phyloP scores from a whole-genome alignment of 2,888 invertebrate species.

The Tetragonula carbonaria region DNA sequence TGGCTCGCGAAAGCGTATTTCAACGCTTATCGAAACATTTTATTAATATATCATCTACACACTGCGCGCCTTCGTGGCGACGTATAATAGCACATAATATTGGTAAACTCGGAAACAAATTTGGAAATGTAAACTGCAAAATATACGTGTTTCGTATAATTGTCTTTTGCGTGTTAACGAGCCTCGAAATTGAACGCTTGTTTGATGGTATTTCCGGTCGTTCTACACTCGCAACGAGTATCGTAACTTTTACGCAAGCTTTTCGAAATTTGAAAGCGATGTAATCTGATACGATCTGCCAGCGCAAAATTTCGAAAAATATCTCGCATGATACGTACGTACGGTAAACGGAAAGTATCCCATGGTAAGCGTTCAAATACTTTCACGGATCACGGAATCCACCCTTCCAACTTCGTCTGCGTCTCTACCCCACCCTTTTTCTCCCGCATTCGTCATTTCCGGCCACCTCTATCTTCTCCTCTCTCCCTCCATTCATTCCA shows the following conservation, averaged over 20 bases:
- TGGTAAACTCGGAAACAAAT: background rate
- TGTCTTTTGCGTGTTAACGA: too few relatives aligned
- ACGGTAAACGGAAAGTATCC: background rate
- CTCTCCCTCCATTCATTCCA: conserved; percentile 2
- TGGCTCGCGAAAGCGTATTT: background rate
- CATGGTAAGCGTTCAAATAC: background rate
- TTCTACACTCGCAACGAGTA: background rate
- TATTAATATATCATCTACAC: background rate
- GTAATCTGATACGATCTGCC: too few relatives aligned
- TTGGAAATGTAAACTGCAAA: too few relatives aligned
- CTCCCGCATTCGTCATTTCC: conserved; percentile 41
- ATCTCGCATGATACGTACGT: background rate
- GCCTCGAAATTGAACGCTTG: background rate
- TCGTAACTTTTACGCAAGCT: too few relatives aligned
- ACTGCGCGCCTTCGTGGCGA: background rate
- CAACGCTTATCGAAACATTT: background rate
- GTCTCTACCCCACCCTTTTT: conserved; percentile 35
- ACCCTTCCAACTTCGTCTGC: conserved; percentile 58
- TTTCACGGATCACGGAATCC: conserved; percentile 35
- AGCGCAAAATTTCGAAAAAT: background rate
- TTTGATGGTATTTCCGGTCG: background rate
- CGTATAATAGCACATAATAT: background rate
- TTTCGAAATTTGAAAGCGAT: background rate
- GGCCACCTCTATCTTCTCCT: conserved; percentile 24
- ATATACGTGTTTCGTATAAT: too few relatives aligned